Conservation (phyloP, 2,113 vertebrate genomes). For the Caranx ignobilis region DNA sequence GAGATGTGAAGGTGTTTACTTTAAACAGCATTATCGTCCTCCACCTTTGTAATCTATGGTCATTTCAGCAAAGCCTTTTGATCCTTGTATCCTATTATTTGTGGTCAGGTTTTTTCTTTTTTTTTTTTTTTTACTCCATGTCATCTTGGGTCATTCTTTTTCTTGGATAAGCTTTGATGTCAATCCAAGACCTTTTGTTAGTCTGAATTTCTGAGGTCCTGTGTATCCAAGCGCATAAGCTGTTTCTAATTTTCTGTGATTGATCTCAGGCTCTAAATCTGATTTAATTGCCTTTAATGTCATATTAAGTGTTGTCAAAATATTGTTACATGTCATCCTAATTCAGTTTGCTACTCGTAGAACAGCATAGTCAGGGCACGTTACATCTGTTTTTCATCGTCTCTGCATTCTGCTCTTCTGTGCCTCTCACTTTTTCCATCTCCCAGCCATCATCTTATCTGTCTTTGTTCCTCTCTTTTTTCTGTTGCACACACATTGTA, state of each 20-base stretch:
- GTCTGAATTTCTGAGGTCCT: conserved; percentile 70
- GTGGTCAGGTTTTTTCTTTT: conserved; percentile 41
- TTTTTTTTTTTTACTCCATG: conserved; percentile 43
- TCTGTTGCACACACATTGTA: conserved; percentile 62
- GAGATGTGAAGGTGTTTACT: conserved; percentile 59
- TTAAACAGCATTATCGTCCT: conserved; percentile 49
- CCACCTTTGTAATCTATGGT: conserved; percentile 67
- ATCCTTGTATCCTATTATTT: conserved; percentile 68
- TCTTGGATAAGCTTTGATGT: conserved; percentile 76
- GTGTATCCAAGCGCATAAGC: conserved; percentile 60
- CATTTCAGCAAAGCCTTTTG: conserved; percentile 69
- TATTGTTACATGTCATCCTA: conserved; percentile 82
- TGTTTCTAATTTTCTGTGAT: conserved; percentile 80
- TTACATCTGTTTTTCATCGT: conserved; percentile 76
- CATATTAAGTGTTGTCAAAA: conserved; percentile 84
- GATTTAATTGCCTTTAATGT: conserved; percentile 83
- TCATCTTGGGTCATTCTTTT: conserved; percentile 58
- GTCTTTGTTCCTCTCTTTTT: conserved; percentile 56
- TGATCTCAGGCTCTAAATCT: conserved; percentile 76
- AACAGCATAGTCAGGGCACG: conserved; percentile 55
- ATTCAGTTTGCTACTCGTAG: conserved; percentile 70
- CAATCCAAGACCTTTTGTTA: conserved; percentile 73
- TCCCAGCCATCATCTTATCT: conserved; percentile 50
- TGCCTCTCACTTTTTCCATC: conserved; percentile 69
- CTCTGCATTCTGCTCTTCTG: conserved; percentile 47